These are phyloP conservation scores for Meiosimyza platycephala DNA, from an alignment of 2,888 invertebrate species.

Conservation along the genomic window DNA sequence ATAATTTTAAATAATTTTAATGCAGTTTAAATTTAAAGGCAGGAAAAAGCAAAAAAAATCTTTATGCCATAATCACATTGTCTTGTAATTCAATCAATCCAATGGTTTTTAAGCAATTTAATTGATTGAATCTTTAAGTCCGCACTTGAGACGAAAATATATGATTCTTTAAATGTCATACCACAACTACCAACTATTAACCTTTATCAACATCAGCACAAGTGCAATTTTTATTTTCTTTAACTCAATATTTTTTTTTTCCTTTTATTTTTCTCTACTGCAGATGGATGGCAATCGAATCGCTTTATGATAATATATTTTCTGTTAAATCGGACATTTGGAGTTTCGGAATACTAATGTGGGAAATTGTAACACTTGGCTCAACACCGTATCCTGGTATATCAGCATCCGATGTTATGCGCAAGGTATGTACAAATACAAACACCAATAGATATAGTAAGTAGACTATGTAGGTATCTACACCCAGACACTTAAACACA, in stretches of 20 bases:
- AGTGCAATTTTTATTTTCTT: not conserved
- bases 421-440: slow-evolving; percentile 73
- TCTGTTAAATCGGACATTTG: slow-evolving; percentile 95
- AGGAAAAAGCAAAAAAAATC: too few species aligned
- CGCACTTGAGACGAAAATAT: too few species aligned
- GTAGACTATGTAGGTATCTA: too few species aligned
- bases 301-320: slow-evolving; percentile 93
- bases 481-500: not conserved
- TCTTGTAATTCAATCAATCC: too few species aligned
- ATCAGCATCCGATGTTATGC: slow-evolving; percentile 91
- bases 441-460: not conserved
- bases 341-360: slow-evolving; percentile 94
- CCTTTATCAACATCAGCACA: too few species aligned
- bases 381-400: slow-evolving; percentile 95
- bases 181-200: too few species aligned
- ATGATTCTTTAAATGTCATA: too few species aligned
- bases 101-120: too few species aligned
- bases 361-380: slow-evolving; percentile 96
- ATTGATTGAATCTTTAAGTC: too few species aligned
- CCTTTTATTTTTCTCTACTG: not conserved
- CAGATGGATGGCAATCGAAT: slow-evolving; percentile 97
- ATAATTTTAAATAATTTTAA: too few species aligned
- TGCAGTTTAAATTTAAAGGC: too few species aligned
- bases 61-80: too few species aligned
- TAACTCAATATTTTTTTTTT: not conserved